Conservation (phyloP, 2,113 vertebrate genomes). For the Platichthys stellatus region DNA sequence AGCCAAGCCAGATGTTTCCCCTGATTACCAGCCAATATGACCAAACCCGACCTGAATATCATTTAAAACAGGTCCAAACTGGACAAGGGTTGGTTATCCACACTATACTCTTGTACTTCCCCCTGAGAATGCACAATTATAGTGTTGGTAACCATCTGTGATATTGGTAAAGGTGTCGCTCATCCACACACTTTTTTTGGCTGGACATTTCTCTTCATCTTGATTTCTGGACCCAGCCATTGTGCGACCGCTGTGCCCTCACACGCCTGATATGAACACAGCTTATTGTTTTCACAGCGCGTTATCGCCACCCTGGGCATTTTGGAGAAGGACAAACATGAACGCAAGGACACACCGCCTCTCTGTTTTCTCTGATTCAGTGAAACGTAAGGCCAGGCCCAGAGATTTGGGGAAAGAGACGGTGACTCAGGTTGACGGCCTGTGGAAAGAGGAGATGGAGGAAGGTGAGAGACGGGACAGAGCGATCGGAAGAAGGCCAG, state of each 20-base stretch:
- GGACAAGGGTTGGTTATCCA: too few relatives aligned
- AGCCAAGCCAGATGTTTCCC: too few relatives aligned
- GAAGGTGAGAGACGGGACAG: slow-evolving; percentile 21
- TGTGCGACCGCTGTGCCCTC: neutral
- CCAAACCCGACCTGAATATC: too few relatives aligned
- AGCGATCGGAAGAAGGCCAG: slow-evolving; percentile 18
- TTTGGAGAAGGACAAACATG: slow-evolving; percentile 60
- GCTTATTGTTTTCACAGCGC: slow-evolving; percentile 37
- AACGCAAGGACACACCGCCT: slow-evolving; percentile 57
- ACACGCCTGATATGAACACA: slow-evolving; percentile 36
- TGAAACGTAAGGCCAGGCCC: slow-evolving; percentile 65
- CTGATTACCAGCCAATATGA: too few relatives aligned
- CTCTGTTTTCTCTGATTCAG: slow-evolving; percentile 72
- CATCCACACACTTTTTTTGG: neutral
- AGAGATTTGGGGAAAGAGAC: slow-evolving; percentile 22
- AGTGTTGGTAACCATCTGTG: neutral
- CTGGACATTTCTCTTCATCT: slow-evolving; percentile 36
- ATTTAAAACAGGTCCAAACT: too few relatives aligned
- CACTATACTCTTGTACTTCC: too few relatives aligned
- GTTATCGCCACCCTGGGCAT: slow-evolving; percentile 49
- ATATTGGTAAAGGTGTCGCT: neutral
- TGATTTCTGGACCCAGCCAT: slow-evolving; percentile 35
- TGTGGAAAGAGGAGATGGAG: slow-evolving; percentile 46
- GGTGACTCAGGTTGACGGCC: slow-evolving; percentile 37
- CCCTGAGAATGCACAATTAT: neutral